Conservation (phyloP, 2,113 vertebrate genomes). For the Ranitomeya variabilis region DNA sequence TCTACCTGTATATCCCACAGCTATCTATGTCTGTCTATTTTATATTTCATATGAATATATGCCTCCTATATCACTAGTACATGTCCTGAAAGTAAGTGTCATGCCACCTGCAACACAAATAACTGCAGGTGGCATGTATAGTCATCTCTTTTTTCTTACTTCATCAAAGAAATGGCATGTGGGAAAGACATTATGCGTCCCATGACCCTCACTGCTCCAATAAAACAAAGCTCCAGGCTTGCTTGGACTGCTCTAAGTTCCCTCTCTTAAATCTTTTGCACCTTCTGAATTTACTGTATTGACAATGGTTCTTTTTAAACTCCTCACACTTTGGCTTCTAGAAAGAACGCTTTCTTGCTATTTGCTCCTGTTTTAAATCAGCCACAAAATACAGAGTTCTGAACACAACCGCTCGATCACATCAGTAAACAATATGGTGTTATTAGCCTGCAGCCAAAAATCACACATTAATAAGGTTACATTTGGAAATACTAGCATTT, state of each 20-base stretch:
- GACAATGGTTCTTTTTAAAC: conserved; percentile 5
- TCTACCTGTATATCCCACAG: not conserved
- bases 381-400: not conserved
- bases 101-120: conserved; percentile 51
- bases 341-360: conserved; percentile 7
- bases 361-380: not conserved
- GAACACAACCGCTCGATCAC: not conserved
- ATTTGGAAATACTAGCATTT: not conserved
- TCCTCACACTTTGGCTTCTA: conserved; percentile 10
- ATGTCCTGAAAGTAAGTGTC: not conserved
- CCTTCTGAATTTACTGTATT: conserved; percentile 53
- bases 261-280: conserved; percentile 55
- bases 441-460: not conserved
- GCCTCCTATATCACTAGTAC: not conserved
- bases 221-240: conserved; percentile 44
- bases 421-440: conserved; percentile 11
- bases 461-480: conserved; percentile 26
- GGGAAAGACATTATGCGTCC: conserved; percentile 49
- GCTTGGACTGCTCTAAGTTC: conserved; percentile 35
- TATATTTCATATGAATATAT: not conserved
- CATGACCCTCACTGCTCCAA: conserved; percentile 39
- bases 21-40: not conserved
- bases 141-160: conserved; percentile 28
- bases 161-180: conserved; percentile 43
- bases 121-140: conserved; percentile 41